Evolutionary conservation across 2,888 invertebrate species (phyloP), one percentile per base, ranked within the genome.

Genomic region (Drosophila kanekoi): DNA sequence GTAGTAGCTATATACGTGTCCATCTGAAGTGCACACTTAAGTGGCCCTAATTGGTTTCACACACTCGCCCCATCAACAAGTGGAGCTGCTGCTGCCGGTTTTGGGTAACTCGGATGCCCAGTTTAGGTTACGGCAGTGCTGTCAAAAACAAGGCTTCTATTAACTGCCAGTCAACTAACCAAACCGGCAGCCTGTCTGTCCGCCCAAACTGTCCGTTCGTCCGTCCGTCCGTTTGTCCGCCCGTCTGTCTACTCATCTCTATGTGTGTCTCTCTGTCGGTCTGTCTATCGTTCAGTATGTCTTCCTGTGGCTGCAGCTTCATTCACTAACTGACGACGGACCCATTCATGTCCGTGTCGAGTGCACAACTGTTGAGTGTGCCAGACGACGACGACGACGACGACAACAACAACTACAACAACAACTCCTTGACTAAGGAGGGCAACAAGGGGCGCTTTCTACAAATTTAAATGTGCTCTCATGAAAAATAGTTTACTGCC

Each of bases 31-130:
- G 77, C 59, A 74, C 88, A 84, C 85, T 89, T 89, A 89, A 89
- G 88, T 89, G 89, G 82, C 72, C 81, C 88, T 89, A 89, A 89
- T 89, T 89, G 88, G 90, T 84, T 89, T 90, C 86, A 82, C 90
- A 84, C 89, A 89, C 89, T 85, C 56, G 69, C 65, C 81, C 72
- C 74, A 75, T 80, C 78, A 83, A 87, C 70, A 85, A 85, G 81
- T 88, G 86, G 57, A 58, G 53, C 52, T 54, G 47, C 51, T 58
- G 67, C 32, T 61, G 69, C 37, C 56, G 52, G 53, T 67, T 79
- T 77, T 64, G 61, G 76, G 56, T 61, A 71, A 58, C 60, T 52
- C 63, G 41, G 53, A 41, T 68, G 51, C 44, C 20, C 74, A 56
- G 64, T 52, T 76, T 68, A 58, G 77, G 49, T 75, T 68, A 53